Evolutionary conservation across 2,888 invertebrate species (phyloP).

Genomic region (Clitarchus hookeri): DNA sequence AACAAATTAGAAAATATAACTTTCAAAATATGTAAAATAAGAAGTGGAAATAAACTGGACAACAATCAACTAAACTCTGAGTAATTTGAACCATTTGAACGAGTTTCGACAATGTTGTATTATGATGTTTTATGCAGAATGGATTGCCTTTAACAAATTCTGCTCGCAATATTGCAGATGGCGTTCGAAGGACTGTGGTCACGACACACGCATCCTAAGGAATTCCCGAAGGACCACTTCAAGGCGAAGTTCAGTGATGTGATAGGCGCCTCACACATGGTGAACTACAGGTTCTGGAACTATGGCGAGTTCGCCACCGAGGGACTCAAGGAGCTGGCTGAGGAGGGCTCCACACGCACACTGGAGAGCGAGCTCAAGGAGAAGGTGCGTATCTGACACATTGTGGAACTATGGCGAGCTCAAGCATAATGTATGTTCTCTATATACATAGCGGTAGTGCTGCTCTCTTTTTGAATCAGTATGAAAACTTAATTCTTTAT

Average conservation of each 20-base stretch:
- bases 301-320: conserved; percentile 60
- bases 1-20: too few relatives aligned
- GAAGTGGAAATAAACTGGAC: too few relatives aligned
- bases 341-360: conserved; percentile 61
- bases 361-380: conserved; percentile 63
- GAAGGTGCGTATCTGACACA: conserved; percentile 52
- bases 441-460: too few relatives aligned
- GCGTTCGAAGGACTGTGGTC: conserved; percentile 66
- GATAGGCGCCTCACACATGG: conserved; percentile 61
- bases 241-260: conserved; percentile 62
- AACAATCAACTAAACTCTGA: too few relatives aligned
- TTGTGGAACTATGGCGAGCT: too few relatives aligned
- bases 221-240: conserved; percentile 60
- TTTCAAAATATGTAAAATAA: too few relatives aligned
- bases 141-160: neutral
- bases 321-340: conserved; percentile 63
- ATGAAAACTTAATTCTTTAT: too few relatives aligned
- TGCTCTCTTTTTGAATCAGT: too few relatives aligned
- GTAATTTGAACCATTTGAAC: too few relatives aligned
- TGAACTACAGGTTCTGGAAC: conserved; percentile 61
- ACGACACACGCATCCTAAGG: conserved; percentile 64
- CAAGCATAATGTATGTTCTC: too few relatives aligned
- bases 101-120: too few relatives aligned
- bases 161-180: conserved; percentile 48
- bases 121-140: too few relatives aligned